Base-by-base conservation (phyloP, 2,888 invertebrate genomes). In the Temnothorax unifasciatus region DNA sequence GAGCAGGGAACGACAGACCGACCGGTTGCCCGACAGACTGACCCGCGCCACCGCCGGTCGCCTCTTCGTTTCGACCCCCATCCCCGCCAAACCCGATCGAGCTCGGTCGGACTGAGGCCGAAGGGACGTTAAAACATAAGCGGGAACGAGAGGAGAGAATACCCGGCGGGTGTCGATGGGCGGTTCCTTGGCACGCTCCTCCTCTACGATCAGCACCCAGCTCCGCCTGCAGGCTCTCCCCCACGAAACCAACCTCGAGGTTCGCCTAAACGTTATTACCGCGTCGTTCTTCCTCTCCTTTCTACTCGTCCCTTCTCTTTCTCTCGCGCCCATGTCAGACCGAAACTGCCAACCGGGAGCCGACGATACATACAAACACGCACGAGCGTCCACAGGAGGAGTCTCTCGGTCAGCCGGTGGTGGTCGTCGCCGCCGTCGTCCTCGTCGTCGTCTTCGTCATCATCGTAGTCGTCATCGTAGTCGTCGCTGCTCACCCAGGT, bases 1-100 rank as follows among this genome's bases (percentile, higher is more conserved):
- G 93, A 93, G 89, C 92, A 92, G 89, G 90, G 89, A 91, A 91
- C 93, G 92, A 93, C 93, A 94, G 93, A 94, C 94, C 94, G 93
- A 94, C 94, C 94, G 94, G 94, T 93, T 94, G 94, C 93, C 94
- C 93, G 94, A 94, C 93, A 94, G 94, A 94, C 95, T 94, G 95
- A 94, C 94, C 94, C 93, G 93, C 92, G 92, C 93, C 92, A 92
- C 92, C 91, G 92, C 92, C 93, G 92, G 92, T 93, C 93, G 93
- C 92, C 93, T 93, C 92, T 93, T 93, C 92, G 90, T 93, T 92
- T 87, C 88, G 86, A 88, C 91, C 90, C 92, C 93, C 93, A 93
- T 91, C 92, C 89, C 91, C 87, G 86, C 66, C 47, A 68, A 29
- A 47, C 54, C 83, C 83, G 83, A 77, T 68, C 44, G 68, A 25